These are phyloP conservation scores for Rosalia funebris DNA, from an alignment of 2,888 invertebrate genomes.

Conservation along the genomic window DNA sequence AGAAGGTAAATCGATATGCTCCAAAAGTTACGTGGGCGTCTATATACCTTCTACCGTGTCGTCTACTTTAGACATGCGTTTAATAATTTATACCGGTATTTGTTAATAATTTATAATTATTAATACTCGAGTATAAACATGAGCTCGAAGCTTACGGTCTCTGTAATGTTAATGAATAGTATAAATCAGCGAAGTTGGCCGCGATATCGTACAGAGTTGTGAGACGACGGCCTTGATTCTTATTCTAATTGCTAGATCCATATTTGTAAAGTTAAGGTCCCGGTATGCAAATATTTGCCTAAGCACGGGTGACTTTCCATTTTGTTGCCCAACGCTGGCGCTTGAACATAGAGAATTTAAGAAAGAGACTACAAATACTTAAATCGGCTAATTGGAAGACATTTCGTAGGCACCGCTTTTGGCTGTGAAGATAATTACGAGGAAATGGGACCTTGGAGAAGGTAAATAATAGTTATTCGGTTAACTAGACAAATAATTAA, in stretches of 20 bases:
- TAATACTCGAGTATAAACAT: not conserved
- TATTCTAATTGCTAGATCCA: not conserved
- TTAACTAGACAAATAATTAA: no score
- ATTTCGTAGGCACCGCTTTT: no score
- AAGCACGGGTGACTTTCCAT: not conserved
- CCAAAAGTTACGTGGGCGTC: not conserved
- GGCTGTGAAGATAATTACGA: no score
- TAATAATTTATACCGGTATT: not conserved
- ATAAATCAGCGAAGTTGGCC: not conserved
- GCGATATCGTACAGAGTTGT: not conserved
- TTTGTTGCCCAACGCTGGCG: not conserved
- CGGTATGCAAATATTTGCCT: not conserved
- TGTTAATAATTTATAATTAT: slow-evolving; percentile 2
- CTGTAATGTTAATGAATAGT: slow-evolving; percentile 1
- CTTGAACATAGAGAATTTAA: no score
- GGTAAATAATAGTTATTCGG: no score
- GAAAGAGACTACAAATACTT: no score
- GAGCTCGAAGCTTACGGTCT: not conserved
- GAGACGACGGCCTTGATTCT: not conserved
- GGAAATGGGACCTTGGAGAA: no score
- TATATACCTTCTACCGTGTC: not conserved
- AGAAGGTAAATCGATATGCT: not conserved
- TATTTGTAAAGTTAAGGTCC: not conserved
- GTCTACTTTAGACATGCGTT: not conserved
- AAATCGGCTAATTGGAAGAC: not conserved